Conservation (phyloP, 2,797 vertebrate species). For the Ibycter americanus region DNA sequence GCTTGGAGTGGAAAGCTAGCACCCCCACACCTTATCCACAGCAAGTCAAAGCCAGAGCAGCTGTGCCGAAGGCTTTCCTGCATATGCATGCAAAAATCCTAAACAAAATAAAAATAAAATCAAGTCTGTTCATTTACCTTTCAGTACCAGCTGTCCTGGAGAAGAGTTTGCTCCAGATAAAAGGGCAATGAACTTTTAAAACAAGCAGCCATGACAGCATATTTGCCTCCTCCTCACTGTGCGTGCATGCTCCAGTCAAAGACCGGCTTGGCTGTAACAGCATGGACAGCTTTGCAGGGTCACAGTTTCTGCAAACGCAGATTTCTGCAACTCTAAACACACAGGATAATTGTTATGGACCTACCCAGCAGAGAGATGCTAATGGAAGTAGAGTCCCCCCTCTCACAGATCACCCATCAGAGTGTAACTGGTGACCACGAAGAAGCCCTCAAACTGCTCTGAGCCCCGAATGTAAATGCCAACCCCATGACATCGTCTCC, state of each 20-base stretch:
- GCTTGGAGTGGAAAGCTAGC: neutral
- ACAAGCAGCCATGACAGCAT: neutral
- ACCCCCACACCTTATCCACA: neutral
- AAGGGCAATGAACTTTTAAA: neutral
- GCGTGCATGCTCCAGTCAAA: accelerated
- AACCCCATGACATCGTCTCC: neutral
- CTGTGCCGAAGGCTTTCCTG: neutral
- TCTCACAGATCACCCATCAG: neutral
- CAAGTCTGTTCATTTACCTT: neutral
- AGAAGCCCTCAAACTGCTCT: neutral
- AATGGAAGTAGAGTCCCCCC: accelerated
- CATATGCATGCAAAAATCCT: neutral
- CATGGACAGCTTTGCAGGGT: neutral
- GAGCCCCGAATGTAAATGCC: accelerated
- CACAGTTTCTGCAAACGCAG: neutral
- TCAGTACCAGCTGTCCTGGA: neutral
- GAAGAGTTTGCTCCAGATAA: neutral
- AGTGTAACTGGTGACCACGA: accelerated
- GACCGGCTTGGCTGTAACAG: accelerated
- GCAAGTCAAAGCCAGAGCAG: accelerated
- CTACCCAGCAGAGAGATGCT: accelerated
- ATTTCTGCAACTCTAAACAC: neutral
- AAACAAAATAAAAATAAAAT: neutral
- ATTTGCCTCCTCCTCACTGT: neutral
- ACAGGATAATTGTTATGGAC: accelerated